A percentile compares a stretch with the other conserved stretches of the same genome.
phyloP scores from a whole-genome alignment of 35 echinoderm and acorn worm species.

The Apostichopus parvimensis region DNA sequence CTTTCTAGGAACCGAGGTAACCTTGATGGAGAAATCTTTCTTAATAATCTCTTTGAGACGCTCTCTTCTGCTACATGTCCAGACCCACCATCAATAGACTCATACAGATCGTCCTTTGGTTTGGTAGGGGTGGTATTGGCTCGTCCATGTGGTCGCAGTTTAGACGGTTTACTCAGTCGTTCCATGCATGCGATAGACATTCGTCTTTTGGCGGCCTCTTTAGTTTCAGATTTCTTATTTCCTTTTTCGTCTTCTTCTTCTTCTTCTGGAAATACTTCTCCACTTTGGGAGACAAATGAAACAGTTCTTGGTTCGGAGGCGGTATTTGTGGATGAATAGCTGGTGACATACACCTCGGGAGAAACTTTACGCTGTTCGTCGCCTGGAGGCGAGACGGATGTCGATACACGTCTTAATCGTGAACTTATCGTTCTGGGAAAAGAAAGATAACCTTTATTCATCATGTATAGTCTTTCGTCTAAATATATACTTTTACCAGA shows the following conservation, averaged over 20 bases:
- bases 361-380: neutral
- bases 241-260: neutral
- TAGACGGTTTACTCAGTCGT: neutral
- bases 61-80: neutral
- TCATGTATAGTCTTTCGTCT: no score
- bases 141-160: conserved; percentile 17
- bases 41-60: conserved; percentile 3
- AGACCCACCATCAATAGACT: conserved; percentile 35
- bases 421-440: conserved; percentile 39
- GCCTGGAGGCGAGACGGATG: neutral
- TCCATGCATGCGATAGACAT: conserved; percentile 16
- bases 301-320: neutral
- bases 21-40: conserved; percentile 7
- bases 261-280: neutral
- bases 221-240: neutral
- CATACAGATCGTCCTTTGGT: conserved; percentile 29
- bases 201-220: neutral
- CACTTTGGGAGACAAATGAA: conserved; percentile 10
- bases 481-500: no score
- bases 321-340: neutral
- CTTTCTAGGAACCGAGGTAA: conserved; percentile 31
- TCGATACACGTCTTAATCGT: neutral
- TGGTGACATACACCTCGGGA: conserved; percentile 2
- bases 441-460: neutral
- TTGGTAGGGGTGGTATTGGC: conserved; percentile 28